Evolutionary conservation across 2,797 vertebrate species (phyloP), one percentile per base, ranked within the genome.

Genomic region (Saxicola maurus): DNA sequence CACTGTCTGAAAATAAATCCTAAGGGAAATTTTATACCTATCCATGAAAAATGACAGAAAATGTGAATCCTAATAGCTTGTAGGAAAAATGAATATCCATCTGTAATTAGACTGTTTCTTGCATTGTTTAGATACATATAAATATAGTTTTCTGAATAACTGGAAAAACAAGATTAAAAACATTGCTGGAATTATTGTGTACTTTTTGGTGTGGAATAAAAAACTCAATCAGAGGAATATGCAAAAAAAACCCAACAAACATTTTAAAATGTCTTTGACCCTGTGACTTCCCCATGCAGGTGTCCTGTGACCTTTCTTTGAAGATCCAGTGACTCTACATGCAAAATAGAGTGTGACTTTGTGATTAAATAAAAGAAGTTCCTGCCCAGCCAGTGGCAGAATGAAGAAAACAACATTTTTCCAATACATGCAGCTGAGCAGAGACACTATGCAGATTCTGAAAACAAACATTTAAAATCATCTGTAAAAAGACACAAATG

Each of bases 1-100:
- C 14, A 51, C 1, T 0, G 1, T 20, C 10, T 0, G 0, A 25
- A 18, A 45, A 56, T 10, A 40, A 52, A 23, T 24, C 9, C 7
- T 13, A 25, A 30, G 19, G 5, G 11, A 89, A 72, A 57, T 30
- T 72, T 68, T 52, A 27, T 24, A 42, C 7, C 31, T 56, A 8
- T 5, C 16, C 4, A 35, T 49, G 24, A 67, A 75, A 43, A 60
- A 21, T 27, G n/a, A 60, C 14, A 65, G 25, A 74, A 77, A 81
- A 49, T n/a, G 1, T 57, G 42, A 71, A 78, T 45, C 14, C 6
- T 14, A 43, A 16, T 24, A 49, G 5, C 6, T 13, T 51, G 9
- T 9, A 69, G 13, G 28, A 84, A 81, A 83, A 81, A 81, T 15
- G 0, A 60, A 5, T 42, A 35, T 23, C 8, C 12, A 42, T 19